Base-by-base conservation (phyloP, 2,113 vertebrate genomes). In the Gnathonemus echidnorhynchus region DNA sequence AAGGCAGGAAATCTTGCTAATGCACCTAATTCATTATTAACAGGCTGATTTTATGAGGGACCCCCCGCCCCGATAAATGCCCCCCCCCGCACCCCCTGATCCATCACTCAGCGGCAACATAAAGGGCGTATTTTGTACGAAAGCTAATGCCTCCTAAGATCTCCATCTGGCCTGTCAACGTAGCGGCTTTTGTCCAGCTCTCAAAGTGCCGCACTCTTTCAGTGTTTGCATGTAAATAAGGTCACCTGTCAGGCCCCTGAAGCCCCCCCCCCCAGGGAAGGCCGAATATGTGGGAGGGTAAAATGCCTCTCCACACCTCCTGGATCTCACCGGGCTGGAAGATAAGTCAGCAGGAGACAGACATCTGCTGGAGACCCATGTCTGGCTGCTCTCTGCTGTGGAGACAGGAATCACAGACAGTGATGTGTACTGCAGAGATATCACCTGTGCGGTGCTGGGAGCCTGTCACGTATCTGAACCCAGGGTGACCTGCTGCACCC, bases 1-100 rank as follows among this genome's bases (percentile, higher is more conserved):
- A 93, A 94, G 91, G 3, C 94, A 92, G 92, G 93, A 93, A 91
- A 91, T 91, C 89, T 89, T 92, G 93, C 92, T 94, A 95, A 96
- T 93, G 92, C 94, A 86, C 91, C 92, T 42, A 35, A 77, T 93
- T 91, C 90, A 95, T 95, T 92, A 95, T 95, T 92, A 92, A 91
- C 42, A 91, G 88, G 89, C 90, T 92, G 91, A 92, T 92, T 92
- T 91, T 87, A 84, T 86, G 89, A 53, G 21, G 6, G 85, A 88
- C 87, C 89, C 87, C 13, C 42, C 24, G 5, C 84, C 90, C 48
- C 27, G 86, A 90, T 80, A 88, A 56, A 62, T 19, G 1, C 87
- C 85, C 84, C 3, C 24, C 39, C 8, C 24, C 39, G 3, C 46
- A 52, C 77, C 83, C 15, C 31, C 15, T 46, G 46, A 42, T 45